Conservation (phyloP, 2,113 vertebrate species). For the Tragelaphus imberbis region DNA sequence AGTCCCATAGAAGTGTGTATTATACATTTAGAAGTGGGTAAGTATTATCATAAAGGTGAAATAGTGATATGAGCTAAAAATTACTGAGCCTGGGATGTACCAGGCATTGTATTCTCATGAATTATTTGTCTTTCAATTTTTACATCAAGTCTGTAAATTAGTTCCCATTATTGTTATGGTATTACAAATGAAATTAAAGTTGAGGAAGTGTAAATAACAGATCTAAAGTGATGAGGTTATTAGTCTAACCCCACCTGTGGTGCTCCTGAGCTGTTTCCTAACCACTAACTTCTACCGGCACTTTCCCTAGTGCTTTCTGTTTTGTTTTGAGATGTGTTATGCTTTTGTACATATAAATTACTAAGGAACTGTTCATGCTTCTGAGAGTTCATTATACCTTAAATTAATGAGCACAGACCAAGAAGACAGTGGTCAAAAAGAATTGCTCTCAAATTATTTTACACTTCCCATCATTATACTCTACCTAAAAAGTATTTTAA, state of each 20-base stretch:
- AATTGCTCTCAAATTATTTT: neutral
- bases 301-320: neutral
- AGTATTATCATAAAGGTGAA: neutral
- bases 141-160: neutral
- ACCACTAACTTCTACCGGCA: neutral
- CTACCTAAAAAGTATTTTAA: neutral
- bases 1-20: neutral
- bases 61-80: neutral
- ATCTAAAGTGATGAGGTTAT: neutral
- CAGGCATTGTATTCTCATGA: neutral
- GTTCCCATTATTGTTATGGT: neutral
- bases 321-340: neutral
- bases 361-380: neutral
- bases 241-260: neutral
- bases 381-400: neutral
- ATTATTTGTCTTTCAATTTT: neutral
- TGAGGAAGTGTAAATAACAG: neutral
- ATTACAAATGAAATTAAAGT: constrained; percentile 17
- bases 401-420: neutral
- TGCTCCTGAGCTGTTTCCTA: neutral
- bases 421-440: neutral
- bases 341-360: neutral
- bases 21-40: neutral
- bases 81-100: neutral
- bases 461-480: neutral